Evolutionary conservation across 1,140 invertebrate species (phyloP).

Genomic region (Bilobella aurantiaca): DNA sequence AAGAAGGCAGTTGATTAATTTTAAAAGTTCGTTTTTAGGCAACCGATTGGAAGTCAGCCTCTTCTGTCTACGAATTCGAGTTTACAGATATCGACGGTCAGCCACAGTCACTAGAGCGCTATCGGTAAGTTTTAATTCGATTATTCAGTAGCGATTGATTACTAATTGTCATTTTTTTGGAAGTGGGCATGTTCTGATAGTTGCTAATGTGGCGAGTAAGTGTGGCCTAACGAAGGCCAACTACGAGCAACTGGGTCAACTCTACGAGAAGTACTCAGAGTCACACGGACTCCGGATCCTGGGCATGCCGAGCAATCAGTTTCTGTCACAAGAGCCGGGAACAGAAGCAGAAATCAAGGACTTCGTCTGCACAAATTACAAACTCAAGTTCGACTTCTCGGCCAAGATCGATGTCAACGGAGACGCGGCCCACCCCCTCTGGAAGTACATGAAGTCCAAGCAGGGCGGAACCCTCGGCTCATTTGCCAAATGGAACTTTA

Average conservation of each 20-base stretch:
- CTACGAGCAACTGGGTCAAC: conserved; percentile 61
- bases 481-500: conserved; percentile 94
- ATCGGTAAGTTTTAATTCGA: conserved; percentile 41
- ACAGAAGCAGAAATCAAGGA: conserved; percentile 58
- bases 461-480: conserved; percentile 57
- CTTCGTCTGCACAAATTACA: conserved; percentile 55
- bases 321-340: conserved; percentile 64
- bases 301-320: conserved; percentile 90
- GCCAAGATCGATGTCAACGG: conserved; percentile 81
- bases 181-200: conserved; percentile 55
- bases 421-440: conserved; percentile 67
- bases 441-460: conserved; percentile 72
- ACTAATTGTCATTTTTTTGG: background rate
- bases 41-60: conserved; percentile 49
- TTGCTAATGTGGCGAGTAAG: conserved; percentile 78
- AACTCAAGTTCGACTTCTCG: conserved; percentile 69
- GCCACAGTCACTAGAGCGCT: conserved; percentile 58
- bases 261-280: conserved; percentile 60
- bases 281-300: conserved; percentile 58
- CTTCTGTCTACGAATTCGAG: conserved; percentile 62
- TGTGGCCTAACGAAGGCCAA: conserved; percentile 65
- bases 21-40: background rate
- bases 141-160: background rate
- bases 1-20: background rate
- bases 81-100: conserved; percentile 63